These are phyloP conservation scores for Lipophrys pholis DNA, from an alignment of 2,113 vertebrate genomes.

Conservation along the genomic window DNA sequence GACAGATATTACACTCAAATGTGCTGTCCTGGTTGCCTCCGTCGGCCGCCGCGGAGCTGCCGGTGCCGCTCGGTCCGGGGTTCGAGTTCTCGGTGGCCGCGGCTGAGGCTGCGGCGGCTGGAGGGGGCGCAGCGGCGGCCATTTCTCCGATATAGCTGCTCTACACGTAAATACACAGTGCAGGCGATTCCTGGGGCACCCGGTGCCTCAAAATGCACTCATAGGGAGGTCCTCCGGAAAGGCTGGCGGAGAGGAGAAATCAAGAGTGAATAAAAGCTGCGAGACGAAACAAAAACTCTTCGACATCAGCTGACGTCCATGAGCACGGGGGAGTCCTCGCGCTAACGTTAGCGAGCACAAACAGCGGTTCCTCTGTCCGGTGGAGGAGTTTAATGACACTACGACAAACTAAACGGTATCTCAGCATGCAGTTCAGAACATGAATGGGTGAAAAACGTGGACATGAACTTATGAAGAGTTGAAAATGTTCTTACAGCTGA, in stretches of 20 bases:
- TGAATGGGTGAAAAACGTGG: not conserved
- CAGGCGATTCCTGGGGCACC: conserved; percentile 19
- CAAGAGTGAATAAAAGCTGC: not conserved
- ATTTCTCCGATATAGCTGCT: conserved; percentile 72
- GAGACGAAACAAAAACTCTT: not conserved
- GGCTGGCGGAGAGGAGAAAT: not conserved
- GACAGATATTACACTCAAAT: conserved; percentile 98
- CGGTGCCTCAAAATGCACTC: conserved; percentile 26
- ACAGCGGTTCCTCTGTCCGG: too few relatives aligned
- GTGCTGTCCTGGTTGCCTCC: conserved; percentile 91
- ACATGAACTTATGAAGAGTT: conserved; percentile 16
- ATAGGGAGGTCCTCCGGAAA: not conserved
- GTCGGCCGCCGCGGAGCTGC: conserved; percentile 86
- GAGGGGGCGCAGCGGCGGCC: conserved; percentile 90
- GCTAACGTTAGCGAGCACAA: conserved; percentile 43
- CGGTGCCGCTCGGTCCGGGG: conserved; percentile 85
- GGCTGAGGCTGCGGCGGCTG: conserved; percentile 79
- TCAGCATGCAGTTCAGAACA: not conserved
- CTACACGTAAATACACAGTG: not conserved
- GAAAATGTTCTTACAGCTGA: conserved; percentile 11
- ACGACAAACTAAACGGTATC: not conserved
- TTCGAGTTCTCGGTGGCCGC: conserved; percentile 82
- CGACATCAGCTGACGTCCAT: conserved; percentile 13
- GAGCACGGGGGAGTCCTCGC: not conserved
- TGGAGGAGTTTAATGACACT: too few relatives aligned